Evolutionary conservation across 2,888 invertebrate species (phyloP).

Genomic region (Celastrina argiolus): DNA sequence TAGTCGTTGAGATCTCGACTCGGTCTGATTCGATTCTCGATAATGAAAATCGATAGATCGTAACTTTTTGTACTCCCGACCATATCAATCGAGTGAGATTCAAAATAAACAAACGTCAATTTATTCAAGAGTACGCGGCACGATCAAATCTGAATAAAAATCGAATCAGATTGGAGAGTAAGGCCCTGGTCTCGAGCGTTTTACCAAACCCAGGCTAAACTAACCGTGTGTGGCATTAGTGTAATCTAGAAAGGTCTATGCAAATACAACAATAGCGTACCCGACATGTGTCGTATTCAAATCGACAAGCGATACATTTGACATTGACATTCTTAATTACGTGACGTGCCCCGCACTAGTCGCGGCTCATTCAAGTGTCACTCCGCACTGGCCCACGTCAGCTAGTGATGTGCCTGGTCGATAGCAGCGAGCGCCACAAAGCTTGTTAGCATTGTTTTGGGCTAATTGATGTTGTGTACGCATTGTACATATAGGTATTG

Average conservation of each 20-base stretch:
- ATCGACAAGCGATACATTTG: conserved; percentile 35
- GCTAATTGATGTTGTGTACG: conserved; percentile 9
- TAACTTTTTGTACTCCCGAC: too few relatives aligned
- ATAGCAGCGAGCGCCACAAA: conserved; percentile 23
- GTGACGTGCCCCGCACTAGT: conserved; percentile 31
- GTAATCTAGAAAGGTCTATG: not conserved
- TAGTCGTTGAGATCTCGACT: too few relatives aligned
- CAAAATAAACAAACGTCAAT: too few relatives aligned
- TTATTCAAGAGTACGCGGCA: too few relatives aligned
- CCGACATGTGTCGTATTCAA: conserved; percentile 24
- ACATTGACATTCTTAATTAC: conserved; percentile 65
- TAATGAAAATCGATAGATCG: too few relatives aligned
- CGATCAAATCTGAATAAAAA: too few relatives aligned
- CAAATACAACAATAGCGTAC: conserved; percentile 23
- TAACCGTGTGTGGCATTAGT: not conserved
- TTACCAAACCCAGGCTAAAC: not conserved
- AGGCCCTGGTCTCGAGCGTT: too few relatives aligned
- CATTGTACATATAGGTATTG: not conserved
- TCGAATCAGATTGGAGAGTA: too few relatives aligned
- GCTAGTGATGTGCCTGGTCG: conserved; percentile 28
- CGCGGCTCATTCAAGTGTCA: conserved; percentile 56
- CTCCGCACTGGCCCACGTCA: conserved; percentile 40
- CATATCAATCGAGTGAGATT: too few relatives aligned
- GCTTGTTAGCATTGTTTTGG: conserved; percentile 20
- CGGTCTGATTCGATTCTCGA: too few relatives aligned